These are phyloP conservation scores for Cataglyphis albicans DNA, from an alignment of 2,888 invertebrate genomes.

Conservation along the genomic window DNA sequence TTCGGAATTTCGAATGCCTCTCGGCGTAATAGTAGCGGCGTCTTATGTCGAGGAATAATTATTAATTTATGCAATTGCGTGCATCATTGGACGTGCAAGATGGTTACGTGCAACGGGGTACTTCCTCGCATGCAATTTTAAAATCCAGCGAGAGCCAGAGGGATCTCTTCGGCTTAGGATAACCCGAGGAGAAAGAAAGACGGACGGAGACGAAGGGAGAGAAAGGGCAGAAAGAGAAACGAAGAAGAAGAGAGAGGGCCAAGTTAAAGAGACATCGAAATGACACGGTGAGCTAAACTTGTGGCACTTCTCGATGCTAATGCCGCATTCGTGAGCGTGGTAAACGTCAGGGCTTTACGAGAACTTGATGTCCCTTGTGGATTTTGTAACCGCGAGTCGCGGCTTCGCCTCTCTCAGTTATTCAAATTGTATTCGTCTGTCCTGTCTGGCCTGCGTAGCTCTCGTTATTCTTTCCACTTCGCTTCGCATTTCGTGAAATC, in stretches of 20 bases:
- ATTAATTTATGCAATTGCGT: conserved; percentile 66
- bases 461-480: conserved; percentile 45
- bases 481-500: conserved; percentile 34
- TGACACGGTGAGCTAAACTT: conserved; percentile 82
- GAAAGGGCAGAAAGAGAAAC: conserved; percentile 16
- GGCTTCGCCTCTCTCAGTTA: conserved; percentile 73
- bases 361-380: conserved; percentile 79
- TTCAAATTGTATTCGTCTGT: conserved; percentile 77
- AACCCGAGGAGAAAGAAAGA: conserved; percentile 51
- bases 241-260: conserved; percentile 37
- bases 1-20: conserved; percentile 32
- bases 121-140: conserved; percentile 68
- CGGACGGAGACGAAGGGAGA: conserved; percentile 46
- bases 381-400: conserved; percentile 74
- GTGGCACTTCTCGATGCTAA: conserved; percentile 82
- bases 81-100: conserved; percentile 64
- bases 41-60: conserved; percentile 35
- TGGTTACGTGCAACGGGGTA: conserved; percentile 54
- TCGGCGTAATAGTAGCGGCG: conserved; percentile 35
- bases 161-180: conserved; percentile 31
- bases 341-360: conserved; percentile 77
- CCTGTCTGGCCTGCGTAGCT: conserved; percentile 52
- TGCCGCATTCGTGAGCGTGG: conserved; percentile 77
- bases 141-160: conserved; percentile 60
- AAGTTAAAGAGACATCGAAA: conserved; percentile 82